Evolutionary conservation across 2,888 invertebrate species (phyloP).

Genomic region (Ditula angustiorana): DNA sequence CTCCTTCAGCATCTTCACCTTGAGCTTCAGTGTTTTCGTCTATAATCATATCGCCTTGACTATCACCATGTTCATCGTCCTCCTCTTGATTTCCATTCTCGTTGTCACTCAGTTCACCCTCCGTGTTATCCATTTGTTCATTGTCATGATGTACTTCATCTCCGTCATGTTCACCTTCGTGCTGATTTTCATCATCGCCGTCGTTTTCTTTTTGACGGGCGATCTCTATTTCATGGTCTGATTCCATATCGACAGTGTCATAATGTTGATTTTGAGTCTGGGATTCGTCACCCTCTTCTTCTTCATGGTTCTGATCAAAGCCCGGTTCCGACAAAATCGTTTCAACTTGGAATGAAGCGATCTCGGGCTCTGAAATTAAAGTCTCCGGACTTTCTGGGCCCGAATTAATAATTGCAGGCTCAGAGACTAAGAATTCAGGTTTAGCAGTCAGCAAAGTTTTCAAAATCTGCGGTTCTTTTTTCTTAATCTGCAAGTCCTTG

Average conservation of each 20-base stretch:
- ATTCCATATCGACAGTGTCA: constrained; percentile 81
- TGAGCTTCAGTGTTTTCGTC: constrained; percentile 29
- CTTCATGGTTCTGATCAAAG: constrained; percentile 60
- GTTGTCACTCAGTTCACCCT: constrained; percentile 59
- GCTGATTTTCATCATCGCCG: constrained; percentile 53
- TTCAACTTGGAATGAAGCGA: constrained; percentile 82
- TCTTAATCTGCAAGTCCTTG: constrained; percentile 82
- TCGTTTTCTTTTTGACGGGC: constrained; percentile 69
- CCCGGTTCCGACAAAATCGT: constrained; percentile 77
- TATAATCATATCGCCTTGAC: constrained; percentile 29
- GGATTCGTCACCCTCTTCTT: constrained; percentile 46
- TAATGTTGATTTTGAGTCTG: constrained; percentile 70
- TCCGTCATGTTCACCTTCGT: constrained; percentile 52
- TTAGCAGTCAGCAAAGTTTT: constrained; percentile 79
- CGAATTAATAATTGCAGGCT: constrained; percentile 81
- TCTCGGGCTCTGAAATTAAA: constrained; percentile 81
- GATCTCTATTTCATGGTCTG: constrained; percentile 82
- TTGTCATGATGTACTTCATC: constrained; percentile 52
- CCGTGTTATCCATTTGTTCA: constrained; percentile 51
- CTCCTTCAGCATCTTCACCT: constrained; percentile 46
- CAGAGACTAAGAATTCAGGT: constrained; percentile 78
- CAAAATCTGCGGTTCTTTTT: constrained; percentile 81
- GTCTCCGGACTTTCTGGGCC: constrained; percentile 82
- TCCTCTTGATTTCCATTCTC: constrained; percentile 57
- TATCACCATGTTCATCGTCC: constrained; percentile 48